These are phyloP conservation scores for Drosophila nasuta DNA, from an alignment of 1,140 invertebrate genomes.

Conservation along the genomic window DNA sequence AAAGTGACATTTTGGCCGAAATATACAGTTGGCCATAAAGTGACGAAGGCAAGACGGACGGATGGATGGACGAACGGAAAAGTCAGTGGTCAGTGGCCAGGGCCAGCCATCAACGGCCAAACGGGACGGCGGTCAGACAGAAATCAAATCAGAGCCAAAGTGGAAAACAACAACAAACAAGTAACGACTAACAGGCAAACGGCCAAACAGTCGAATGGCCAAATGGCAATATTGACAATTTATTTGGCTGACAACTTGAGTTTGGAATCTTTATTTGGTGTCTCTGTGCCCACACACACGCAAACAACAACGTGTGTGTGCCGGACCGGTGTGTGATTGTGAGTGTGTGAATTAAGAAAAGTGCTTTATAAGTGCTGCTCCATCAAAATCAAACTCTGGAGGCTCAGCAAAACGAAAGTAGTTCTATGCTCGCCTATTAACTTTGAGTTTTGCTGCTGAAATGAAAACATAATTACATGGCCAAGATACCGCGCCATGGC, in stretches of 20 bases:
- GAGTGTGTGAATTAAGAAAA: slow-evolving; percentile 56
- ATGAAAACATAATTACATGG: slow-evolving; percentile 76
- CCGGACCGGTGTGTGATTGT: slow-evolving; percentile 24
- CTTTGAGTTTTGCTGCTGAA: slow-evolving; percentile 48
- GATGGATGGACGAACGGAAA: not conserved
- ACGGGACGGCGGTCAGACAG: slow-evolving; percentile 26
- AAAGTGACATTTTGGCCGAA: slow-evolving; percentile 80
- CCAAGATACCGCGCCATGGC: slow-evolving; percentile 19
- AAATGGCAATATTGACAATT: slow-evolving; percentile 75
- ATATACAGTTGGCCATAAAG: slow-evolving; percentile 67
- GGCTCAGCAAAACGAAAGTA: slow-evolving; percentile 75
- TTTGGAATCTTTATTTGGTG: slow-evolving; percentile 50
- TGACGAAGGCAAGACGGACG: slow-evolving; percentile 17
- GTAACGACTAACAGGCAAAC: slow-evolving; percentile 17
- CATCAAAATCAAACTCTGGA: slow-evolving; percentile 73
- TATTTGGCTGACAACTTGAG: slow-evolving; percentile 53
- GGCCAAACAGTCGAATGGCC: slow-evolving; percentile 24
- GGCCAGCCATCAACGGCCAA: not conserved
- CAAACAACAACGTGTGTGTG: slow-evolving; percentile 57
- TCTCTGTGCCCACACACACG: slow-evolving; percentile 53
- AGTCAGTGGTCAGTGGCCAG: slow-evolving; percentile 25
- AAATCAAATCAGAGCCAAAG: slow-evolving; percentile 75
- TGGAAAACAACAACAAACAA: slow-evolving; percentile 64
- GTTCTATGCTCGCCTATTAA: slow-evolving; percentile 72
- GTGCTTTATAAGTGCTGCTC: slow-evolving; percentile 76